phyloP scores from a whole-genome alignment of 2,113 vertebrate species.

The Ancistrus triradiatus region DNA sequence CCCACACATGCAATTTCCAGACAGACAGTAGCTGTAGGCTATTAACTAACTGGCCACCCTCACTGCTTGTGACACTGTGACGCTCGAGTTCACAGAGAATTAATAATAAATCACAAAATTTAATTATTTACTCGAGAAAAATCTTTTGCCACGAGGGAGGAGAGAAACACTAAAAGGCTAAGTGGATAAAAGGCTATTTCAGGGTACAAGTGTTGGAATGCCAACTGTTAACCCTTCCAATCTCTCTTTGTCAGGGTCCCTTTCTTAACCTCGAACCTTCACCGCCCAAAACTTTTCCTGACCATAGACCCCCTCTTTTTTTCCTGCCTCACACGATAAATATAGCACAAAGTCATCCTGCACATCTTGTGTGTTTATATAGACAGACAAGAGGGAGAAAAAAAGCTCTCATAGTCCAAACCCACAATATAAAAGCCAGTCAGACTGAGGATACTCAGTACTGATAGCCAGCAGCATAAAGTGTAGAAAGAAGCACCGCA shows the following conservation, averaged over 20 bases:
- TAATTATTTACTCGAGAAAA: no score
- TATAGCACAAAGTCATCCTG: conserved; percentile 67
- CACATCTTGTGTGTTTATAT: conserved; percentile 44
- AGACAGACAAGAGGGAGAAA: conserved; percentile 29
- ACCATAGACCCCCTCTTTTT: conserved; percentile 52
- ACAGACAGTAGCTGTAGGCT: no score
- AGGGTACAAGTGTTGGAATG: conserved; percentile 60
- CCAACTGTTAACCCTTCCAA: conserved; percentile 56
- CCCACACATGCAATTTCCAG: no score
- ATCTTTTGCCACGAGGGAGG: no score
- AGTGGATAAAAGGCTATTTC: conserved; percentile 58
- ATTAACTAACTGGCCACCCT: no score
- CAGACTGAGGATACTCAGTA: conserved; percentile 25
- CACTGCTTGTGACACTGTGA: no score
- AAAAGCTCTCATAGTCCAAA: conserved; percentile 19
- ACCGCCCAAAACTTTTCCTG: conserved; percentile 64
- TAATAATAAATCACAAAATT: no score
- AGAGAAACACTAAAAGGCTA: conserved; percentile 6
- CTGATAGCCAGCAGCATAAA: conserved; percentile 5
- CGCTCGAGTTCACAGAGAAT: no score
- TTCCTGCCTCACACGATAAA: conserved; percentile 62
- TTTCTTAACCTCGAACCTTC: conserved; percentile 54
- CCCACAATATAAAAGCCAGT: conserved; percentile 35
- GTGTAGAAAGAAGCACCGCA: neutral
- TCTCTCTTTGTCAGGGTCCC: conserved; percentile 45